Conservation (phyloP, 1,140 invertebrate species). For the Luehdorfia chinensis region DNA sequence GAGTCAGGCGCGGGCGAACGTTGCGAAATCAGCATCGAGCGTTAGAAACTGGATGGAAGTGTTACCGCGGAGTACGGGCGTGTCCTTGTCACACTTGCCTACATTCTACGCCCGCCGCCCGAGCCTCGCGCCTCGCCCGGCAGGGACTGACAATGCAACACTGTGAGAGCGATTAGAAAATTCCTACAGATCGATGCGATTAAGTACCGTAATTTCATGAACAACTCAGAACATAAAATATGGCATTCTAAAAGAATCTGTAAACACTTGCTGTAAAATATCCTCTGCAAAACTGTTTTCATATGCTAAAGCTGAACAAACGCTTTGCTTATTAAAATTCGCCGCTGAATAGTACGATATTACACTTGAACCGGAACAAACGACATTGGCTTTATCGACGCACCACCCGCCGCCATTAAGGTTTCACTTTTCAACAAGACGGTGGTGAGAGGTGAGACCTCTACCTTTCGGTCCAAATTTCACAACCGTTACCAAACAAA, state of each 20-base stretch:
- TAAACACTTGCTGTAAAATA: no score
- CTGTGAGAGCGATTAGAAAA: conserved; percentile 58
- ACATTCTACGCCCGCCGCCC: conserved; percentile 64
- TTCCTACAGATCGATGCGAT: conserved; percentile 36
- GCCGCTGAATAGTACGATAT: conserved; percentile 8
- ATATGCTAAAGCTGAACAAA: no score
- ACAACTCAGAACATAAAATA: no score
- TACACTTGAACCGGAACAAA: conserved; percentile 66
- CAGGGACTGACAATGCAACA: conserved; percentile 65
- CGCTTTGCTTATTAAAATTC: not conserved
- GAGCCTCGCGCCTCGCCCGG: conserved; percentile 40
- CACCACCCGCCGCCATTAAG: conserved; percentile 52
- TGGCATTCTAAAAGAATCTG: no score
- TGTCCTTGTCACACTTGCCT: conserved; percentile 76
- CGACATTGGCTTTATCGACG: conserved; percentile 51
- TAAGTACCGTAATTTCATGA: not conserved
- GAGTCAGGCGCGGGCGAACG: conserved; percentile 47
- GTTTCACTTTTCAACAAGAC: conserved; percentile 74
- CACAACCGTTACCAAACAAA: conserved; percentile 60
- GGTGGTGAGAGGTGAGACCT: conserved; percentile 71
- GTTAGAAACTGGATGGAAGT: conserved; percentile 75
- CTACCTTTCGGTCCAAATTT: conserved; percentile 57
- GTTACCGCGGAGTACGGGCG: conserved; percentile 71
- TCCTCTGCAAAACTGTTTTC: no score
- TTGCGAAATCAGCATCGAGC: conserved; percentile 67